A percentile compares a stretch with the other conserved stretches of the same genome.
Evolutionary conservation across 2,888 invertebrate genomes (phyloP).

Genomic region (Tenthredo distinguenda): DNA sequence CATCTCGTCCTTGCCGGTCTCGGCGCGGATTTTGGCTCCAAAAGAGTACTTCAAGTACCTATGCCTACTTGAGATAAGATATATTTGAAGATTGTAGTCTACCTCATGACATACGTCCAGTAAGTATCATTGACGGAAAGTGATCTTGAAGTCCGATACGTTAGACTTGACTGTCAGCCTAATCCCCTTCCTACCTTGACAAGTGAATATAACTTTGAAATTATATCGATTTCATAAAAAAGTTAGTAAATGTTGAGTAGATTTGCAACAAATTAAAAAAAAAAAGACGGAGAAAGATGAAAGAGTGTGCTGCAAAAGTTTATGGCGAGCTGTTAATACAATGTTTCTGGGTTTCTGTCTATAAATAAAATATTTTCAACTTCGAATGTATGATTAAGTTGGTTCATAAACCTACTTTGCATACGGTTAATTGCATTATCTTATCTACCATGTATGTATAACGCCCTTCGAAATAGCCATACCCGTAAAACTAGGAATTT

Average conservation of each 20-base stretch:
- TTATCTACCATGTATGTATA: neutral
- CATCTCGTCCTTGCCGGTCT: neutral
- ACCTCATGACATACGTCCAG: neutral
- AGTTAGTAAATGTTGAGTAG: neutral
- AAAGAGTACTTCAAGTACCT: neutral
- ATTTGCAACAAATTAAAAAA: neutral
- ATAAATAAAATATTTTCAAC: neutral
- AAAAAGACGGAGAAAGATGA: neutral
- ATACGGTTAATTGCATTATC: conserved; percentile 13
- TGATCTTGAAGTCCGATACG: neutral
- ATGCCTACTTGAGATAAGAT: conserved; percentile 11
- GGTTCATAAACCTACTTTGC: neutral
- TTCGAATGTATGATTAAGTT: neutral
- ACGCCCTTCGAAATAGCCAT: conserved; percentile 4
- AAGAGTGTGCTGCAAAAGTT: neutral
- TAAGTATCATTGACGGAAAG: neutral
- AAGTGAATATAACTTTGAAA: neutral
- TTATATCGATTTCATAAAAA: neutral
- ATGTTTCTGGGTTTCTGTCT: neutral
- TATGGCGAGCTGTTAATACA: neutral
- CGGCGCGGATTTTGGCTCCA: neutral
- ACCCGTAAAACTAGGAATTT: neutral
- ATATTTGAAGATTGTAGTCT: neutral
- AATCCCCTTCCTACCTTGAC: neutral
- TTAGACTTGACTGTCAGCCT: neutral